phyloP scores from a whole-genome alignment of 2,113 vertebrate genomes.

The Gymnarchus niloticus region DNA sequence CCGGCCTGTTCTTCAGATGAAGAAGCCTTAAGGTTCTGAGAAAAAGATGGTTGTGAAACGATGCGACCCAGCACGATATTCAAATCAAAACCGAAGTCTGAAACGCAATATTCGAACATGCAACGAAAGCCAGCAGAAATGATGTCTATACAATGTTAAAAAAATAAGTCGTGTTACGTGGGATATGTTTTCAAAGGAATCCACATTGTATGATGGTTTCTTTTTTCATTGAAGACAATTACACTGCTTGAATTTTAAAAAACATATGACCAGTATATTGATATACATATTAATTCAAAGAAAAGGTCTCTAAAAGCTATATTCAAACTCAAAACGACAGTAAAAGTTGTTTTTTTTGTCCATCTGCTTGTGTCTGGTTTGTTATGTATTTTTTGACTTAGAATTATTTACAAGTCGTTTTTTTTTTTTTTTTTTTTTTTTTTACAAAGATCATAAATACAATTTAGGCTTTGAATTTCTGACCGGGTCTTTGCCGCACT shows the following conservation, averaged over 20 bases:
- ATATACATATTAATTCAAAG: slow-evolving; percentile 69
- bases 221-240: slow-evolving; percentile 52
- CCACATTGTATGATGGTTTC: slow-evolving; percentile 31
- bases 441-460: slow-evolving; percentile 60
- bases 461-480: slow-evolving; percentile 65
- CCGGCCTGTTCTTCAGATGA: slow-evolving; percentile 58
- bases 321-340: slow-evolving; percentile 72
- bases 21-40: slow-evolving; percentile 54
- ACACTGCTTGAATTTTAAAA: slow-evolving; percentile 50
- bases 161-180: slow-evolving; percentile 41
- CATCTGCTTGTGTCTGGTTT: slow-evolving; percentile 32
- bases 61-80: slow-evolving; percentile 41
- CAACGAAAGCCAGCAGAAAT: slow-evolving; percentile 56
- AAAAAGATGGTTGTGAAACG: slow-evolving; percentile 43
- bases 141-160: slow-evolving; percentile 53
- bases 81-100: slow-evolving; percentile 26
- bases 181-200: slow-evolving; percentile 49
- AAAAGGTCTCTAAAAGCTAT: slow-evolving; percentile 70
- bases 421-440: slow-evolving; percentile 36
- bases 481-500: slow-evolving; percentile 58
- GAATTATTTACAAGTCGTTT: slow-evolving; percentile 70
- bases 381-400: slow-evolving; percentile 58
- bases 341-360: slow-evolving; percentile 61
- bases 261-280: slow-evolving; percentile 71
- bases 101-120: slow-evolving; percentile 61